Evolutionary conservation across 2,113 vertebrate species (phyloP).

Genomic region (Pseudopodoces humilis): DNA sequence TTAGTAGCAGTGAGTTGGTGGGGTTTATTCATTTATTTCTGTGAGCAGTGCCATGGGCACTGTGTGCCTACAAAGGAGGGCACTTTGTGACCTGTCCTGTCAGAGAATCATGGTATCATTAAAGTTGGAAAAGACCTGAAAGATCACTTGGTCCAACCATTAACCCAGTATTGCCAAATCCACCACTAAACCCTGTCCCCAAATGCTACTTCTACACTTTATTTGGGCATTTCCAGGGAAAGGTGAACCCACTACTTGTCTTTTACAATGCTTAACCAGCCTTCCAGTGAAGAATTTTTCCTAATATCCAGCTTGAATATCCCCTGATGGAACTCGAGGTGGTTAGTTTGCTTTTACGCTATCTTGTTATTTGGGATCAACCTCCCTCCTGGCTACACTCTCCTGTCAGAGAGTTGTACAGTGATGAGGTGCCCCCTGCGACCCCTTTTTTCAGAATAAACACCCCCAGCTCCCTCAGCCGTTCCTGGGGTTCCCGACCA

Average conservation of each 20-base stretch:
- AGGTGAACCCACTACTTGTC: background rate
- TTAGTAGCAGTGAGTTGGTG: accelerated
- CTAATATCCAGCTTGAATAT: background rate
- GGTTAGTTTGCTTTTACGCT: too few relatives aligned
- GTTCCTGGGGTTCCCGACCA: accelerated
- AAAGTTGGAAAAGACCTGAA: background rate
- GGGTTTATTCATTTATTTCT: background rate
- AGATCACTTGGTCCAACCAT: background rate
- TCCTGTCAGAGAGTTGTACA: background rate
- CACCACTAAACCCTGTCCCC: background rate
- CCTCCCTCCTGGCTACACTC: accelerated
- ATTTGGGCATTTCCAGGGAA: background rate
- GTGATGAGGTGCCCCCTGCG: accelerated
- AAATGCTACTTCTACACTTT: background rate
- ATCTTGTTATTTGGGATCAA: too few relatives aligned
- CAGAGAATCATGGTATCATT: background rate
- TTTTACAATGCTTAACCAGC: background rate
- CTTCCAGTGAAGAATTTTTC: background rate
- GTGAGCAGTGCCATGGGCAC: background rate
- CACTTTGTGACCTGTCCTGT: background rate
- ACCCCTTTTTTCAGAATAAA: background rate
- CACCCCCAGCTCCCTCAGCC: background rate
- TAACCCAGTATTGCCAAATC: background rate
- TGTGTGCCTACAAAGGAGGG: background rate
- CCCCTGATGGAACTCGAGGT: background rate